Evolutionary conservation across 2,888 invertebrate species (phyloP).

Genomic region (Drosophila sordidapex): DNA sequence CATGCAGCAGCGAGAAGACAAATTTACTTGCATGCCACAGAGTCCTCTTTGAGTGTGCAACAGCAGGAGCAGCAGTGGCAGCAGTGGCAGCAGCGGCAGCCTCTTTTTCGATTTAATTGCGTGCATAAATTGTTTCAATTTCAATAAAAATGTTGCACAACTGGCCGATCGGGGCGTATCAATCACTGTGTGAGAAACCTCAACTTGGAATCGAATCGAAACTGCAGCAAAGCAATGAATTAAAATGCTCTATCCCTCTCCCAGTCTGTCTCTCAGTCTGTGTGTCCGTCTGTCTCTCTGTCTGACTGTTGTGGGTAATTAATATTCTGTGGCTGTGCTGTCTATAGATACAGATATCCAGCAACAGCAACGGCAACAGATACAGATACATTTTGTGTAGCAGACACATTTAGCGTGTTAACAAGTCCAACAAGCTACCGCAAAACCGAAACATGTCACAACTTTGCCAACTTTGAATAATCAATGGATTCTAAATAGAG

Average conservation of each 20-base stretch:
- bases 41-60: constrained; percentile 41
- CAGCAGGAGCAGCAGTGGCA: background rate
- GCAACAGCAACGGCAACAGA: constrained; percentile 4
- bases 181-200: constrained; percentile 72
- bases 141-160: constrained; percentile 77
- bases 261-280: background rate
- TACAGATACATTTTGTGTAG: constrained; percentile 47
- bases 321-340: constrained; percentile 70
- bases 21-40: constrained; percentile 79
- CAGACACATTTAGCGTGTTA: constrained; percentile 69
- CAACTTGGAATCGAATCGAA: constrained; percentile 22
- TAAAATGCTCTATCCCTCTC: constrained; percentile 10
- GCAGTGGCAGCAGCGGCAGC: background rate
- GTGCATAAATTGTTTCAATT: constrained; percentile 79
- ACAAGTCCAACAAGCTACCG: constrained; percentile 54
- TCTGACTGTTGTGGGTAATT: constrained; percentile 60
- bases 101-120: constrained; percentile 70
- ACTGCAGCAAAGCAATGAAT: constrained; percentile 27
- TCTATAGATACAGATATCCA: constrained; percentile 33
- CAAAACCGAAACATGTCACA: constrained; percentile 50
- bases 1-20: constrained; percentile 69
- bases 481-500: constrained; percentile 59
- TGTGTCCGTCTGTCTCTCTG: background rate
- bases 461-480: constrained; percentile 65
- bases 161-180: constrained; percentile 55